Base-by-base conservation (phyloP, 2,113 vertebrate genomes). In the Podocnemis expansa region DNA sequence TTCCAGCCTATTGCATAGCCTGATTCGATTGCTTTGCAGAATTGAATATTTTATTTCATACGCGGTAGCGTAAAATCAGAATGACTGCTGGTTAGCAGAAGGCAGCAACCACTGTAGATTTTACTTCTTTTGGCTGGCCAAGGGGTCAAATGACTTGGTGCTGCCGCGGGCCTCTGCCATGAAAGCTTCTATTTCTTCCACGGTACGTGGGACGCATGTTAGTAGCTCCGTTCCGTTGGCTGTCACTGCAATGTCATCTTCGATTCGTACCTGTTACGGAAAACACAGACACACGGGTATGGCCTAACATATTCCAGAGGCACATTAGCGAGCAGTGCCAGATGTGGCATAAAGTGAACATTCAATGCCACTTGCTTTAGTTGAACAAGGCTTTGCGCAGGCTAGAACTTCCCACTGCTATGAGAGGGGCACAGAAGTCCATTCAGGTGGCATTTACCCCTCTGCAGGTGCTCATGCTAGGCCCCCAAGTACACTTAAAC, bases 131-230 rank as follows among this genome's bases (percentile, higher is more conserved):
- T 95, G 94, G 80, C 54, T 73, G 78, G 97, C 93, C 78, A 93
- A 85, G n/a, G 92, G 45, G 2, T 29, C 82, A 10, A 98, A 98
- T 4, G 97, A 29, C 91, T 98, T 98, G 96, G 95, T 90, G 4
- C 43, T 5, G 75, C 92, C 47, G 29, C 80, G 92, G 45, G 60
- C 70, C 38, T 97, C 97, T 0, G 98, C 98, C 99, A 99, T 99
- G 97, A 99, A 99, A 0, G 98, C 98, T 96, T 99, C 99, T 0
- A 99, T 98, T 79, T 99, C 99, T 49, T 99, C 98, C 90, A 99
- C 99, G 0, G 99, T 99, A n/a, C 99, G 99, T 2, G 99, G 99
- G 60, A 99, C 99, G 0, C 99, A 99, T 8, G 99, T 99, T 90
- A 99, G 98, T 97, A 99, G 98, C 97, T 99, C 99, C 60, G 99